phyloP scores from a whole-genome alignment of 2,888 invertebrate species.

The Ectropis crepuscularia region DNA sequence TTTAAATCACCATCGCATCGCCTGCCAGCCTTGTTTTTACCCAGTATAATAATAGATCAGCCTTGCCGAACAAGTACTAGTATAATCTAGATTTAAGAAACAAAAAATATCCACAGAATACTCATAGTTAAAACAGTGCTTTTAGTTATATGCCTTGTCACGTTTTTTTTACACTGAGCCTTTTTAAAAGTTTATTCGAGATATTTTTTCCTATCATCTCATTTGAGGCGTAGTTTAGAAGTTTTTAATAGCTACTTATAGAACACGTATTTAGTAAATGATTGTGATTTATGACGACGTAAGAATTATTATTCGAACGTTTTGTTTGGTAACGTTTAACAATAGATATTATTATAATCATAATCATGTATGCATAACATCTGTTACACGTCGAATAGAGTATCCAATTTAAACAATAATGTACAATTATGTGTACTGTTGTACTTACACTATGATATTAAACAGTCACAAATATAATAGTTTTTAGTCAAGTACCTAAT shows the following conservation, averaged over 20 bases:
- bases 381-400: no score
- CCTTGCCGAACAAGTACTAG: constrained; percentile 20
- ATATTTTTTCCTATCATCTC: constrained; percentile 5
- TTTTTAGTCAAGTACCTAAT: no score
- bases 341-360: no score
- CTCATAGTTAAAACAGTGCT: constrained; percentile 11
- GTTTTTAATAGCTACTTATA: constrained; percentile 6
- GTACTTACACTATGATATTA: no score
- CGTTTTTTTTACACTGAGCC: constrained; percentile 8
- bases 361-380: no score
- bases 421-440: no score
- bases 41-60: constrained; percentile 3
- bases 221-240: not conserved
- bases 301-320: no score
- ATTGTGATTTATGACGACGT: no score
- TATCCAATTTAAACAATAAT: no score
- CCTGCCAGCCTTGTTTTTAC: constrained; percentile 37
- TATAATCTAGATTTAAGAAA: constrained; percentile 22
- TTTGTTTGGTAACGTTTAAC: no score
- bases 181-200: constrained; percentile 5
- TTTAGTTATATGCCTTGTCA: constrained; percentile 22
- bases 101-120: constrained; percentile 19
- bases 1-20: constrained; percentile 43
- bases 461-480: no score
- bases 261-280: no score